Conservation (phyloP, 2,888 invertebrate species). For the Drosophila multiciliata region DNA sequence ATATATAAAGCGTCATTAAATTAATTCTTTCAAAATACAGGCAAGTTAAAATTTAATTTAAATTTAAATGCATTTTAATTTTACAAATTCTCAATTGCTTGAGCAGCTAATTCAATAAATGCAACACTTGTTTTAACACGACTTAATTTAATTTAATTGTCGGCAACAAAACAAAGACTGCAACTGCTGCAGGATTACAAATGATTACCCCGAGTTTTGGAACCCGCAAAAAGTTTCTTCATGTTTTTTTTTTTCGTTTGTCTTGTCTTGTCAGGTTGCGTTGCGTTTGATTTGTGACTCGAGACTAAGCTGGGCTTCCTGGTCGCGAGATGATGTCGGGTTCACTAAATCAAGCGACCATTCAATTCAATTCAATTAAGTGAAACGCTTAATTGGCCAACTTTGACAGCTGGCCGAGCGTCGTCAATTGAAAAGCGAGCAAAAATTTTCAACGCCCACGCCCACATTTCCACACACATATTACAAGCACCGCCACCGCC, state of each 20-base stretch:
- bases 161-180: not conserved
- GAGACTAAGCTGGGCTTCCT: slow-evolving; percentile 67
- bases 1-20: no score
- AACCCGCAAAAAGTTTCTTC: slow-evolving; percentile 81
- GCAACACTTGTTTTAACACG: not conserved
- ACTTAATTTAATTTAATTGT: not conserved
- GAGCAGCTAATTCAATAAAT: not conserved
- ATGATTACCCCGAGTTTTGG: slow-evolving; percentile 79
- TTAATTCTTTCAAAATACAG: no score
- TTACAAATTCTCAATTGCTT: not conserved
- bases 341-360: slow-evolving; percentile 27
- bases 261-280: slow-evolving; percentile 39
- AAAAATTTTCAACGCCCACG: slow-evolving; percentile 31
- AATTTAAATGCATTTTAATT: not conserved
- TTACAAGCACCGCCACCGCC: slow-evolving; percentile 4
- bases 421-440: slow-evolving; percentile 74
- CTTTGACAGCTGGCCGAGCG: slow-evolving; percentile 71
- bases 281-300: slow-evolving; percentile 40
- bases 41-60: not conserved
- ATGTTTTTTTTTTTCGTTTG: slow-evolving; percentile 46
- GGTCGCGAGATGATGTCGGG: slow-evolving; percentile 26
- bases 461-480: slow-evolving; percentile 7
- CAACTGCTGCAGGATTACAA: not conserved
- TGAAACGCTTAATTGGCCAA: slow-evolving; percentile 66
- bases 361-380: slow-evolving; percentile 74